phyloP scores from a whole-genome alignment of 2,888 invertebrate genomes.

The Eremobia ochroleuca region DNA sequence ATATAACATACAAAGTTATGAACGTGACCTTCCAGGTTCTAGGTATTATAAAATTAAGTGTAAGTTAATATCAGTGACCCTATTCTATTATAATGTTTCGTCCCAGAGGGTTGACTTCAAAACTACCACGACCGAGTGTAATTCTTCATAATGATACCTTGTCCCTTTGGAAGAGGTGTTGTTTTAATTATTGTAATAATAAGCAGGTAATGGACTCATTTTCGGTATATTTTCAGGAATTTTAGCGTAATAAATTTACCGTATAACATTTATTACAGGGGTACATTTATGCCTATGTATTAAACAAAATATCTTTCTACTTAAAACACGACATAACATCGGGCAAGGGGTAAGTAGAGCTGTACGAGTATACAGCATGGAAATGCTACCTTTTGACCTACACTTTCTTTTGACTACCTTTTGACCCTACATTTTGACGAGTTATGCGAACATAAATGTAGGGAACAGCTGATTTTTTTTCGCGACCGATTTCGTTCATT shows the following conservation, averaged over 20 bases:
- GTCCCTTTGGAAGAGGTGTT: slow-evolving; percentile 3
- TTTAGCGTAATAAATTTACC: background rate
- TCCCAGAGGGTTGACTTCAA: background rate
- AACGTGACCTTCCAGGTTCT: slow-evolving; percentile 1
- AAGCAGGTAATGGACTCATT: slow-evolving; percentile 24
- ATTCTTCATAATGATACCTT: slow-evolving; percentile 11
- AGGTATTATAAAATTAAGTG: slow-evolving; percentile 30
- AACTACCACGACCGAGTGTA: background rate
- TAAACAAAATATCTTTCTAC: background rate
- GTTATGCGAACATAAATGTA: too few species aligned
- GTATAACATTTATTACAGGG: background rate
- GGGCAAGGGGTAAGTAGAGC: background rate
- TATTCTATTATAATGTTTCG: slow-evolving; percentile 18
- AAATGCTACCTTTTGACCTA: too few species aligned
- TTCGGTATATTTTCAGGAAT: background rate
- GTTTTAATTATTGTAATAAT: slow-evolving; percentile 21
- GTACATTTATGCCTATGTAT: background rate
- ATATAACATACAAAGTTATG: background rate
- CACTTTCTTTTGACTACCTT: too few species aligned
- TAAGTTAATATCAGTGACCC: slow-evolving; percentile 25
- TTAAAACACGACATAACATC: background rate
- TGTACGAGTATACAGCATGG: background rate
- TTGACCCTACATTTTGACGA: too few species aligned
- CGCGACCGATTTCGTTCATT: too few species aligned
- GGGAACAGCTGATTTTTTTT: too few species aligned